Conservation (phyloP, 2,888 invertebrate genomes). For the Phorcus lineatus region DNA sequence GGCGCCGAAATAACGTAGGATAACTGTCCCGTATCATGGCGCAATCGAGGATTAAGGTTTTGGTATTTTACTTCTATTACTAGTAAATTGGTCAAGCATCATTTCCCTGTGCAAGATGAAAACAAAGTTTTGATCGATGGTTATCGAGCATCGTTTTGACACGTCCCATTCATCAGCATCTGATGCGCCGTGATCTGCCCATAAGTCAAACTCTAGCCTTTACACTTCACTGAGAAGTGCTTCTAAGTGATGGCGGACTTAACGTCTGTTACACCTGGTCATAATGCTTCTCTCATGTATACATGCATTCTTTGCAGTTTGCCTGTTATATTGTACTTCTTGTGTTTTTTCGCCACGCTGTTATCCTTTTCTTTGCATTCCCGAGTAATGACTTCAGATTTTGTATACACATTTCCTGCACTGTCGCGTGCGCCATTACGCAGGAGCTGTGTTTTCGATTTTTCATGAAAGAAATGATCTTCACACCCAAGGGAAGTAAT, state of each 20-base stretch:
- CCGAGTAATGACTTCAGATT: neutral
- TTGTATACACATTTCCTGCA: neutral
- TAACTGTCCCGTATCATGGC: neutral
- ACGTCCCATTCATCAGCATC: neutral
- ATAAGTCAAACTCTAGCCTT: neutral
- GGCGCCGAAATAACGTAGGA: neutral
- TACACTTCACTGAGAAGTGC: neutral
- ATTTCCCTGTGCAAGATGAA: neutral
- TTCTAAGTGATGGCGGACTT: neutral
- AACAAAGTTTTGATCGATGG: neutral
- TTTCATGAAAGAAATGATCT: neutral
- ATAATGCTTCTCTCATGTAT: neutral
- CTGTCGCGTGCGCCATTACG: neutral
- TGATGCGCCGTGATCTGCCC: neutral
- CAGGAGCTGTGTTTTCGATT: neutral
- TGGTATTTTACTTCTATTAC: neutral
- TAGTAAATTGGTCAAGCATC: neutral
- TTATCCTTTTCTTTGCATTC: neutral
- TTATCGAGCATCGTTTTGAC: neutral
- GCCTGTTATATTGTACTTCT: neutral
- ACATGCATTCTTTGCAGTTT: neutral
- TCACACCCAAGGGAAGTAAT: neutral
- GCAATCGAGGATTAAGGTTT: neutral
- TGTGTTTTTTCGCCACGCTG: neutral
- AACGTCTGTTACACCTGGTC: neutral